A percentile compares a stretch with the other conserved stretches of the same genome.
Conservation (phyloP, 1,140 invertebrate genomes). For the Leptopilina clavipes region DNA sequence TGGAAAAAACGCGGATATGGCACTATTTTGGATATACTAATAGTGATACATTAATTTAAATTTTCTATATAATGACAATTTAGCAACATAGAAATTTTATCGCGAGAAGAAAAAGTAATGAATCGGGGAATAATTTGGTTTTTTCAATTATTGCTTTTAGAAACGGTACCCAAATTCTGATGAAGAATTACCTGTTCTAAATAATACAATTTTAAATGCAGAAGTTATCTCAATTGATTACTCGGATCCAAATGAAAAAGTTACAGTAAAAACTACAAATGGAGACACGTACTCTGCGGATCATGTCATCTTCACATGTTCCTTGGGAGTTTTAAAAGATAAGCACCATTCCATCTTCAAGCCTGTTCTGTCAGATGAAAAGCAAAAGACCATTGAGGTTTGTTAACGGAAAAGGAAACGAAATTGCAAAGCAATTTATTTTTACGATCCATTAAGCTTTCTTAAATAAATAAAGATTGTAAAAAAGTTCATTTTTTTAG, state of each 20-base stretch:
- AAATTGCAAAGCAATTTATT: too few relatives aligned
- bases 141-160: not conserved
- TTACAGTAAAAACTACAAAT: slow-evolving; percentile 62
- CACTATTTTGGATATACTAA: slow-evolving; percentile 76
- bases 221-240: slow-evolving; percentile 66
- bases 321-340: slow-evolving; percentile 73
- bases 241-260: slow-evolving; percentile 45
- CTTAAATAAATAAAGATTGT: too few relatives aligned
- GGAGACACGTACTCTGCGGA: slow-evolving; percentile 63
- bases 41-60: slow-evolving; percentile 72
- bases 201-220: slow-evolving; percentile 61
- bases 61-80: too few relatives aligned
- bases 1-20: slow-evolving; percentile 79
- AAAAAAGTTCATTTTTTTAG: slow-evolving; percentile 48
- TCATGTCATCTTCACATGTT: slow-evolving; percentile 72
- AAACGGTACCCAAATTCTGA: slow-evolving; percentile 54
- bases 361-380: slow-evolving; percentile 63
- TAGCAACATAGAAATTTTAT: too few relatives aligned
- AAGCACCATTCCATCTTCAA: slow-evolving; percentile 64
- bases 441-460: too few relatives aligned
- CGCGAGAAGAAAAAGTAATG: too few relatives aligned
- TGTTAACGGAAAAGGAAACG: slow-evolving; percentile 56
- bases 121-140: not conserved
- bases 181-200: slow-evolving; percentile 60
- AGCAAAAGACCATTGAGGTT: slow-evolving; percentile 66